phyloP scores from a whole-genome alignment of 2,888 invertebrate species.

The Tubulanus polymorphus region DNA sequence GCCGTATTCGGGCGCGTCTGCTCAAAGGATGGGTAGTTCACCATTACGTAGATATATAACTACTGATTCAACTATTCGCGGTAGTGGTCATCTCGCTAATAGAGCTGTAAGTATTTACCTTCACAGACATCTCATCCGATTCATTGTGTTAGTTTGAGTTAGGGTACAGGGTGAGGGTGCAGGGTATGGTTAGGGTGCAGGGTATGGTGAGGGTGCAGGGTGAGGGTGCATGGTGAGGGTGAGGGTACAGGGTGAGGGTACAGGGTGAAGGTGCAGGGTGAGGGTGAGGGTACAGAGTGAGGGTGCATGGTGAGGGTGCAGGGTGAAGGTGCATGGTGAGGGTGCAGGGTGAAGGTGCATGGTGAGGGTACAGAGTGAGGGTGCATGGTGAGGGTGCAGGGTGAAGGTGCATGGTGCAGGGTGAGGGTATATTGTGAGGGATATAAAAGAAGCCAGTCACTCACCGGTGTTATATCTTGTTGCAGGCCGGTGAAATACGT shows the following conservation, averaged over 20 bases:
- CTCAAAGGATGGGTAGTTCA: constrained; percentile 43
- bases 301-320: neutral
- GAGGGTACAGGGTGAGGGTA: too few relatives aligned
- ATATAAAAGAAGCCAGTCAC: too few relatives aligned
- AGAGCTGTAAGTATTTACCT: constrained; percentile 31
- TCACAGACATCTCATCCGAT: constrained; percentile 20
- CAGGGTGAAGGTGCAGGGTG: too few relatives aligned
- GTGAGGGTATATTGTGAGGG: too few relatives aligned
- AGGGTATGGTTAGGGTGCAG: too few relatives aligned
- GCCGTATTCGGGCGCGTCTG: constrained; percentile 42
- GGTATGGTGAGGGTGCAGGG: too few relatives aligned
- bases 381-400: neutral
- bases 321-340: neutral
- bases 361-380: neutral
- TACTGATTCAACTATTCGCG: constrained; percentile 23
- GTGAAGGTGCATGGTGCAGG: neutral
- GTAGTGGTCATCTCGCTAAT: constrained; percentile 35
- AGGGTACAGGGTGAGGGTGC: too few relatives aligned
- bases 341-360: neutral
- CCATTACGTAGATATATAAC: constrained; percentile 32
- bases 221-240: too few relatives aligned
- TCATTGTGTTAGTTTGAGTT: constrained; percentile 18
- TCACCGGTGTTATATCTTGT: too few relatives aligned
- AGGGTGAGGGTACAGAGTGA: too few relatives aligned
- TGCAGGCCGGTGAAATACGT: constrained; percentile 41